Conservation (phyloP, 2,888 invertebrate genomes). For the Cylloceria caligata region DNA sequence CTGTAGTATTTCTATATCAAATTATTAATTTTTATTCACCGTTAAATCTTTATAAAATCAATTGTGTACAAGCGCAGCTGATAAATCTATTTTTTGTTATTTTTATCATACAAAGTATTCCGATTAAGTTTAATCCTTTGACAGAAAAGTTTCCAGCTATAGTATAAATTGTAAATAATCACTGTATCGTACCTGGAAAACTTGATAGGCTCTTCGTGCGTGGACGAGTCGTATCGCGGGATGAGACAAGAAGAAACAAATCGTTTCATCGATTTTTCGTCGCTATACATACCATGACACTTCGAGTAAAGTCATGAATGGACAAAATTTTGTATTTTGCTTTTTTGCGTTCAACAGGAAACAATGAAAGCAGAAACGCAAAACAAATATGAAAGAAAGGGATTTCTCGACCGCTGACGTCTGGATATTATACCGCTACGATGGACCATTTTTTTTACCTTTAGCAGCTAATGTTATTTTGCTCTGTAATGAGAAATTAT, state of each 20-base stretch:
- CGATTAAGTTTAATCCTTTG: background rate
- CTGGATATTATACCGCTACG: conserved; percentile 5
- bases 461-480: conserved; percentile 26
- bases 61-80: no score
- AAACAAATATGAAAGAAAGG: background rate
- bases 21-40: no score
- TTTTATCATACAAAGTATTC: no score
- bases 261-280: background rate
- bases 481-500: conserved; percentile 53
- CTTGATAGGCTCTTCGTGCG: background rate
- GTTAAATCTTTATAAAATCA: no score
- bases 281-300: background rate
- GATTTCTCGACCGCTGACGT: conserved; percentile 13
- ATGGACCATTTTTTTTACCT: conserved; percentile 47
- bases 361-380: background rate
- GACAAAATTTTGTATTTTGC: conserved; percentile 11
- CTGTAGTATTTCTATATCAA: no score
- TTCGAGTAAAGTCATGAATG: background rate
- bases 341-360: conserved; percentile 1
- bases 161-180: background rate
- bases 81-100: no score
- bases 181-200: background rate
- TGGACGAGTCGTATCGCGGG: background rate
- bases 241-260: background rate
- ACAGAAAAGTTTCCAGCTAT: no score